Conservation (phyloP, 2,888 invertebrate genomes). For the Perdita meconis region DNA sequence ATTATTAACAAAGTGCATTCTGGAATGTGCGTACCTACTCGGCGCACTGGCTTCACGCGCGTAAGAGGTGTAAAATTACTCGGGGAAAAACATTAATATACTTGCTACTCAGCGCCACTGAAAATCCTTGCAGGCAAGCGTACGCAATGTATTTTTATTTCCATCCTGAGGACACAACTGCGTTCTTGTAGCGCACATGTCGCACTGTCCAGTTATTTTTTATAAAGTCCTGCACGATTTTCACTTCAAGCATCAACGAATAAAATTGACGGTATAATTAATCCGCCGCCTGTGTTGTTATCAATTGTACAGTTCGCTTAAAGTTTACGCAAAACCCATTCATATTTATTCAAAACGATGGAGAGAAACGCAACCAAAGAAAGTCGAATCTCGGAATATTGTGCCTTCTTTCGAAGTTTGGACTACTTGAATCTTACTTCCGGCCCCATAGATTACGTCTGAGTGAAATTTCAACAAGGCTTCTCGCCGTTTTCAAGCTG, state of each 20-base stretch:
- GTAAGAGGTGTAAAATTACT: conserved; percentile 14
- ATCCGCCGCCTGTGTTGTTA: background rate
- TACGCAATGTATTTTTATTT: conserved; percentile 24
- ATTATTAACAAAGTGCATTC: conserved; percentile 27
- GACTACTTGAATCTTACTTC: background rate
- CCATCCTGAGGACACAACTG: background rate
- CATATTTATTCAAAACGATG: too few relatives aligned
- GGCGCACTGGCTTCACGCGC: background rate
- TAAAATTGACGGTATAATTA: background rate
- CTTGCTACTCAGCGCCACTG: conserved; percentile 5
- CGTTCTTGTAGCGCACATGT: background rate
- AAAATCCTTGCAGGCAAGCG: conserved; percentile 17
- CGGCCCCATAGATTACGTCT: conserved; percentile 30
- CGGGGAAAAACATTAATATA: conserved; percentile 34
- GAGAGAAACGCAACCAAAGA: too few relatives aligned
- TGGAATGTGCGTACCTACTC: conserved; percentile 20
- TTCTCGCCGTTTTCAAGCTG: conserved; percentile 54
- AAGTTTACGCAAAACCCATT: too few relatives aligned
- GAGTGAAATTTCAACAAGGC: conserved; percentile 60
- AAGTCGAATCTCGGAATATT: too few relatives aligned
- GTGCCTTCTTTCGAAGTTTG: background rate
- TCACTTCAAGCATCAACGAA: background rate
- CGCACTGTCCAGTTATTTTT: background rate
- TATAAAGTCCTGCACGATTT: background rate
- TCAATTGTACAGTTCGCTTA: conserved; percentile 1